phyloP scores from a whole-genome alignment of 37 sponge, comb jelly and placozoan species.

The Chondrosia reniformis region DNA sequence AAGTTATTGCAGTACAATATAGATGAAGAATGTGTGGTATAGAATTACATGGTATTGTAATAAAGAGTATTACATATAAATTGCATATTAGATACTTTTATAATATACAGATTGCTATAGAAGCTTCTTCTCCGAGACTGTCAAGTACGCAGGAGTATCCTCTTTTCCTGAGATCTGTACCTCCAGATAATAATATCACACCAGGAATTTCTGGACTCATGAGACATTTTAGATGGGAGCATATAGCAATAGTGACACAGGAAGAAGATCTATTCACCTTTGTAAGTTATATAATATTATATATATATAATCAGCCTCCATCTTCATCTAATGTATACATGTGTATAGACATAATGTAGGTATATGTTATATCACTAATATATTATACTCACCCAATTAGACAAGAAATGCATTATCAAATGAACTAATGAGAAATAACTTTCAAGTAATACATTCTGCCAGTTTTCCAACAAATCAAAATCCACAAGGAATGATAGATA shows the following conservation, averaged over 20 bases:
- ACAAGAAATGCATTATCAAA: not conserved
- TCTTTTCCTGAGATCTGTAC: not conserved
- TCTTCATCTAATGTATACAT: not conserved
- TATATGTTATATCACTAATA: not conserved
- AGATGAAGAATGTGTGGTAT: too few relatives aligned
- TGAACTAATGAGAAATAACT: not conserved
- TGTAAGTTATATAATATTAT: not conserved
- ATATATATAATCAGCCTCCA: not conserved
- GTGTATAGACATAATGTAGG: not conserved
- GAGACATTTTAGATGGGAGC: not conserved
- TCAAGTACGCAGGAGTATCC: not conserved
- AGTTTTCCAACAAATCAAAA: not conserved
- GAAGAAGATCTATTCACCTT: not conserved
- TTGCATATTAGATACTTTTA: too few relatives aligned
- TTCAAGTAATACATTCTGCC: not conserved
- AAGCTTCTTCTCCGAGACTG: not conserved
- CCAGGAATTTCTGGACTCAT: not conserved
- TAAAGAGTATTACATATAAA: too few relatives aligned
- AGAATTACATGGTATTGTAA: too few relatives aligned
- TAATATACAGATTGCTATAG: not conserved
- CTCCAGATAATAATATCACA: not conserved
- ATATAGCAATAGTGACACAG: not conserved
- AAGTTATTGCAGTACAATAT: too few relatives aligned
- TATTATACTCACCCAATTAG: too few relatives aligned
- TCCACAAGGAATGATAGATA: not conserved